Evolutionary conservation across 2,797 vertebrate species (phyloP), one percentile per base, ranked within the genome.

Genomic region (Eutrigla gurnardus): DNA sequence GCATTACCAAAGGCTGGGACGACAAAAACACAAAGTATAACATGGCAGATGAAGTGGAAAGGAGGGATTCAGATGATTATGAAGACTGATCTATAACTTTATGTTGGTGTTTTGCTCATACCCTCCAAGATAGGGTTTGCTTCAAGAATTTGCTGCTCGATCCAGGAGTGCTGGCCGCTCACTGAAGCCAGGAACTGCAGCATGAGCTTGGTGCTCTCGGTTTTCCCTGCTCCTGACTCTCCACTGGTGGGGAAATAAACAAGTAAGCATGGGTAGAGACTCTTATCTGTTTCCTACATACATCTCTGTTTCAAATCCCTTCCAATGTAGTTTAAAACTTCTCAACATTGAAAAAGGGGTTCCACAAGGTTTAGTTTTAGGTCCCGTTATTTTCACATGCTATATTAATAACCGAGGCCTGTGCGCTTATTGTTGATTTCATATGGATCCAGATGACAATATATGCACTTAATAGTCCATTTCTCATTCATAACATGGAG

Each of bases 41-140:
- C 3, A 46, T 14, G 10, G 18, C 4, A 61, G n/a, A 35, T 53
- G 4, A 47, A 43, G 33, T 13, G 8, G 52, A 49, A 72, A 10
- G 33, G n/a, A 0, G 1, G 6, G 8, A 25, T 40, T 35, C 12
- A 18, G 4, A 7, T n/a, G 45, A 62, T 15, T 47, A 50, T 43
- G 40, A 76, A 32, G 7, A 40, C 7, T 17, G 5, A 6, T 0
- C 25, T 5, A 2, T 10, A 4, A 35, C 3, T 52, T 49, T 1
- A 4, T 49, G 3, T 6, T 18, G 17, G 9, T 35, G 25, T 49
- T 74, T 1, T 11, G 13, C 11, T 76, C 62, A 32, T 88, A 99
- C 98, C 98, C 94, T 99, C 98, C 78, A 99, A 89, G 55, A 99
- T 98, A 40, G 98, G 98, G 82, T 97, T 99, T 32, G 98, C 97